Evolutionary conservation across 2,888 invertebrate species (phyloP).

Genomic region (Agapostemon virescens): DNA sequence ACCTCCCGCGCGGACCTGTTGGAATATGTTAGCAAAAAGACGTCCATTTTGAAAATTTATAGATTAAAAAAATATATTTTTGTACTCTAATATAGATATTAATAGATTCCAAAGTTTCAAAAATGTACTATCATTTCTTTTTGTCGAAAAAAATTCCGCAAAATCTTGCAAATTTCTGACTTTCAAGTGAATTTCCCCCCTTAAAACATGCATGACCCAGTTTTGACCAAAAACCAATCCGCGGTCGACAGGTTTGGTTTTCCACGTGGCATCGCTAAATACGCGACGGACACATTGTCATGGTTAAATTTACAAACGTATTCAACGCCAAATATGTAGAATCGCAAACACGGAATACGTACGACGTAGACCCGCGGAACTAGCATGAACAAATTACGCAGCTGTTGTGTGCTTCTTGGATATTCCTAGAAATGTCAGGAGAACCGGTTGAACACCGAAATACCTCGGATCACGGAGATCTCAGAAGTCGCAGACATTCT

Average conservation of each 20-base stretch:
- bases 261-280: neutral
- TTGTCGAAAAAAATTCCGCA: too few relatives aligned
- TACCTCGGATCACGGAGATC: neutral
- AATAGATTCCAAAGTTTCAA: too few relatives aligned
- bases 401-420: neutral
- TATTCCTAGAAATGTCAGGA: neutral
- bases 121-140: too few relatives aligned
- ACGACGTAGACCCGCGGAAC: neutral
- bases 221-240: neutral
- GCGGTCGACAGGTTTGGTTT: neutral
- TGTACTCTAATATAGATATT: too few relatives aligned
- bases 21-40: too few relatives aligned
- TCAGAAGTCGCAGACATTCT: constrained; percentile 3
- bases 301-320: neutral
- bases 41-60: too few relatives aligned
- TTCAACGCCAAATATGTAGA: neutral
- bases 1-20: too few relatives aligned
- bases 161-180: too few relatives aligned
- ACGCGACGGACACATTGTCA: neutral
- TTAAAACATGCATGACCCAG: neutral
- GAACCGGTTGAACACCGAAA: constrained; percentile 2
- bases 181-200: too few relatives aligned
- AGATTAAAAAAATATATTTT: too few relatives aligned
- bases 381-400: constrained; percentile 3
- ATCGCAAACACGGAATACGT: constrained; percentile 7